Percentiles rank a stretch among this genome's conserved stretches.
phyloP scores from a whole-genome alignment of 1,140 invertebrate genomes.

The Cherax quadricarinatus region DNA sequence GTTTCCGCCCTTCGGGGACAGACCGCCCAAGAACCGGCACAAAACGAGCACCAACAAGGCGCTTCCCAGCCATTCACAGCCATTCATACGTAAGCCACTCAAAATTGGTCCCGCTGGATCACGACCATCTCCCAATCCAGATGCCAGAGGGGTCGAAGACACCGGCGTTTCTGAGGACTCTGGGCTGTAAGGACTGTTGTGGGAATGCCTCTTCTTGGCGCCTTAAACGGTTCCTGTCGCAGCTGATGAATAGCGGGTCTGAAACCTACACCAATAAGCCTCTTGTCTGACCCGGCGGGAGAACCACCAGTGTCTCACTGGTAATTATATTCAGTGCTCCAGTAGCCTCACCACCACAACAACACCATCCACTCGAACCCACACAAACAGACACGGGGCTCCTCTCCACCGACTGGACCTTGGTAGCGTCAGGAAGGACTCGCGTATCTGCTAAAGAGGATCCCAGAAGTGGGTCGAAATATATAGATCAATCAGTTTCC shows the following conservation, averaged over 20 bases:
- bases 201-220: not conserved
- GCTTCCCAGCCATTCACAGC: not conserved
- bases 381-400: no score
- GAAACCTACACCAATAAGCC: not conserved
- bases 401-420: no score
- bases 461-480: no score
- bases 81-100: slow-evolving; percentile 18
- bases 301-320: not conserved
- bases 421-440: no score
- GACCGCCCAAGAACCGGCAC: not conserved
- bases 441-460: no score
- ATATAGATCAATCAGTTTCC: no score
- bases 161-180: not conserved
- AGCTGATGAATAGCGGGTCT: not conserved
- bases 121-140: not conserved
- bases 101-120: not conserved
- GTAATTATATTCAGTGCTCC: not conserved
- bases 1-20: not conserved
- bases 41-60: slow-evolving; percentile 3
- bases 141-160: not conserved
- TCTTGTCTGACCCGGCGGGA: not conserved
- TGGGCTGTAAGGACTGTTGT: not conserved
- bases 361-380: not conserved
- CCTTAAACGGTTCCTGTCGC: not conserved
- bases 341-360: not conserved